Evolutionary conservation across 1,140 invertebrate species (phyloP), one percentile per base, ranked within the genome.

Genomic region (Apis mellifera): DNA sequence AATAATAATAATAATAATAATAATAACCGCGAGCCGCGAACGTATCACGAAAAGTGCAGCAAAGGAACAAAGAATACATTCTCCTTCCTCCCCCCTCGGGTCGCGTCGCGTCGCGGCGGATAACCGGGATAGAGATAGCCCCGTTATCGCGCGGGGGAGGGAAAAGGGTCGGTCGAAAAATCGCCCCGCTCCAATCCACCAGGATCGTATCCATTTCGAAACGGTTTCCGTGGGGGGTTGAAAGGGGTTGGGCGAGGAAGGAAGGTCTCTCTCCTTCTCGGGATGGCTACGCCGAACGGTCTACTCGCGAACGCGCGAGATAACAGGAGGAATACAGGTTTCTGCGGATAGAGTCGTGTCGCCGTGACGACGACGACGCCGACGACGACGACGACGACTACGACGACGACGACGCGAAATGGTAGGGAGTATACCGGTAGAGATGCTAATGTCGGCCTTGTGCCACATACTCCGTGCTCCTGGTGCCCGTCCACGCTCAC

Each of bases 371-470:
- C 52, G 52, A 54, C 52, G 52, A 54, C 52, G 12, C 13, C 52
- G 52, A 54, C 9, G 52, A 54, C 9, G 12, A 54, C 52, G 3
- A 54, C 52, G 12, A 54, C 52, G 9, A 54, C 60, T 23, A 90
- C 89, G 89, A 86, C 86, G 82, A 86, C 85, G 76, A 70, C 71
- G 57, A 72, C 70, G 70, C 84, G 65, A 82, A 89, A 86, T 91
- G 89, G 92, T 90, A 90, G 91, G 92, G 90, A 91, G 86, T 92
- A 92, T 93, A 94, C 93, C 93, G 93, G 93, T 94, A 94, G 93
- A 94, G 93, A 94, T 94, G 93, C 92, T 94, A 94, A 94, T 94
- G 89, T 87, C 93, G 93, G 93, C 93, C 93, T 94, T 94, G 93
- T 94, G 93, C 93, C 91, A 94, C 91, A 94, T 94, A 93, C 89